Evolutionary conservation across 2,888 invertebrate species (phyloP).

Genomic region (Graphium colonna): DNA sequence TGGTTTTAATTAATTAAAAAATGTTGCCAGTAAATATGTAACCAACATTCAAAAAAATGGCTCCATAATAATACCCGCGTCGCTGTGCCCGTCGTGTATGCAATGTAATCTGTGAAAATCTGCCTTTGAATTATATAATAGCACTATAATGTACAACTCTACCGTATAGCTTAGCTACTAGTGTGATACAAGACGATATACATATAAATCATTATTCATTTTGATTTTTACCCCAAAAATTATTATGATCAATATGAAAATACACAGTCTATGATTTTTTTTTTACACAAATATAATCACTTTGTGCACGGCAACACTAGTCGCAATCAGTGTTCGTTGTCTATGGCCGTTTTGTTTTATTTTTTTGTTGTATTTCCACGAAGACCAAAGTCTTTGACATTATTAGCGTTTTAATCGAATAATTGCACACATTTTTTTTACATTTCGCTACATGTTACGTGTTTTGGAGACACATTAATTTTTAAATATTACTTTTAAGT

Average conservation of each 20-base stretch:
- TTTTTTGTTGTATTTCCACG: too few relatives aligned
- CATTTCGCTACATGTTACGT: background rate
- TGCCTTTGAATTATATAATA: constrained; percentile 36
- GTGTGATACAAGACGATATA: constrained; percentile 1
- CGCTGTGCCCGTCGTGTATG: constrained; percentile 17
- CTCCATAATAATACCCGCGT: too few relatives aligned
- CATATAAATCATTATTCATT: constrained; percentile 4
- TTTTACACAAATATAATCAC: background rate
- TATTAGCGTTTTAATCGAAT: background rate
- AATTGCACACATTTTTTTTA: background rate
- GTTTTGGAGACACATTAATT: background rate
- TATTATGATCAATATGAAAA: background rate
- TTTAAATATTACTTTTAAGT: constrained; percentile 1
- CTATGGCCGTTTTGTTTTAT: background rate
- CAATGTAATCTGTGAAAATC: constrained; percentile 36
- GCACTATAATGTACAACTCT: constrained; percentile 26
- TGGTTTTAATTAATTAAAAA: too few relatives aligned
- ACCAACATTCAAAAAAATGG: too few relatives aligned
- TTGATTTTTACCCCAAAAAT: too few relatives aligned
- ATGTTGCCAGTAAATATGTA: too few relatives aligned
- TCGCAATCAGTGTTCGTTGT: background rate
- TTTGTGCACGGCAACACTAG: constrained; percentile 1
- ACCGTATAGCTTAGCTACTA: constrained; percentile 19
- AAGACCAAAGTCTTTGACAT: background rate
- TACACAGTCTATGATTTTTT: background rate